Evolutionary conservation across 2,797 vertebrate species (phyloP).

Genomic region (Odontamblyopus lacepedii): DNA sequence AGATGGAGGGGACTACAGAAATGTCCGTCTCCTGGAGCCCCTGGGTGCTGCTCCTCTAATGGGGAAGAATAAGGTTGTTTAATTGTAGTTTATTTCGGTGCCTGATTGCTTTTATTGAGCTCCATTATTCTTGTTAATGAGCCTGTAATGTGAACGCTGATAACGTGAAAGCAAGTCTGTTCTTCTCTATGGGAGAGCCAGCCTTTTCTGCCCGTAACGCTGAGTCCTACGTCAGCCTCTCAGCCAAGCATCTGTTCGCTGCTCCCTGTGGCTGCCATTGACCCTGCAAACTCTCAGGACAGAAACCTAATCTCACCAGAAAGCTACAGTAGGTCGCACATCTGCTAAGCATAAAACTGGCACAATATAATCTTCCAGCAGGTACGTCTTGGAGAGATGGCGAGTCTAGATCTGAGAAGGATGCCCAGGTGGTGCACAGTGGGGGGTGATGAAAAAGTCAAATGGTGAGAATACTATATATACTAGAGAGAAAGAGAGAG

Average conservation of each 20-base stretch:
- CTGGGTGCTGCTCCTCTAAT: constrained; percentile 73
- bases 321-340: neutral
- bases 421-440: too few species aligned
- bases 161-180: constrained; percentile 68
- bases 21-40: constrained; percentile 63
- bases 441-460: too few species aligned
- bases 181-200: constrained; percentile 41
- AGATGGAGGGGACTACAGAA: constrained; percentile 68
- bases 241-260: constrained; percentile 49
- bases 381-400: neutral
- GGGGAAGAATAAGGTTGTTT: constrained; percentile 82
- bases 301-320: constrained; percentile 47
- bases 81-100: constrained; percentile 82
- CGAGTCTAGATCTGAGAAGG: neutral
- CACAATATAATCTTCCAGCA: neutral
- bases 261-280: constrained; percentile 44
- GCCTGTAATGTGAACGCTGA: constrained; percentile 78
- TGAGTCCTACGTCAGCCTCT: constrained; percentile 50
- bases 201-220: constrained; percentile 40
- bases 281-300: constrained; percentile 50
- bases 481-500: too few species aligned
- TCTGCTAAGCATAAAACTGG: constrained; percentile 2
- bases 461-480: too few species aligned
- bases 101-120: constrained; percentile 83
- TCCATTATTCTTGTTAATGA: constrained; percentile 85